A percentile compares a stretch with the other conserved stretches of the same genome.
Conservation (phyloP, 1,140 invertebrate species). For the Theocolax elegans region DNA sequence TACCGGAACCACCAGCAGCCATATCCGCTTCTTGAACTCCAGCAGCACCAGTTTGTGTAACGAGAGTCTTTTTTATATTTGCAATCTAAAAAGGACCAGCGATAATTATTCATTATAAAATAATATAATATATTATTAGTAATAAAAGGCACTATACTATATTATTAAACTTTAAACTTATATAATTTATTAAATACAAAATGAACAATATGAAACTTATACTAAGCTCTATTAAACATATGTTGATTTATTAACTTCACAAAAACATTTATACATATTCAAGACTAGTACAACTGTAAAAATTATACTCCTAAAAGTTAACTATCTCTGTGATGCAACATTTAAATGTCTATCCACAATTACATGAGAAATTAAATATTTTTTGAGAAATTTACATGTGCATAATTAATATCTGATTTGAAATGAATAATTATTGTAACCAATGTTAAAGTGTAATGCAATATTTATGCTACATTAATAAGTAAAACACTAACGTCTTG, state of each 20-base stretch:
- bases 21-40: conserved; percentile 64
- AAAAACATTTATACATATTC: too few relatives aligned
- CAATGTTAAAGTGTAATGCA: neutral
- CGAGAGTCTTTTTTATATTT: conserved; percentile 59
- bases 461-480: conserved; percentile 19
- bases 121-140: neutral
- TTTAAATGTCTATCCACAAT: too few relatives aligned
- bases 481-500: conserved; percentile 75
- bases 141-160: neutral
- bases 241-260: too few relatives aligned
- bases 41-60: conserved; percentile 55
- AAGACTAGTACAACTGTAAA: too few relatives aligned
- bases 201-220: neutral
- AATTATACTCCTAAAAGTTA: too few relatives aligned
- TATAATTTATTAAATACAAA: neutral
- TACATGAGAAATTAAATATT: too few relatives aligned
- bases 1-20: conserved; percentile 58
- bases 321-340: too few relatives aligned
- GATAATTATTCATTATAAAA: neutral
- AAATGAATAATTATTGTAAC: neutral
- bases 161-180: neutral
- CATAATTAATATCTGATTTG: neutral
- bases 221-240: neutral
- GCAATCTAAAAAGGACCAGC: conserved; percentile 52
- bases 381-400: too few relatives aligned